Base-by-base conservation (phyloP, 1,140 invertebrate genomes). In the Sinella curviseta region DNA sequence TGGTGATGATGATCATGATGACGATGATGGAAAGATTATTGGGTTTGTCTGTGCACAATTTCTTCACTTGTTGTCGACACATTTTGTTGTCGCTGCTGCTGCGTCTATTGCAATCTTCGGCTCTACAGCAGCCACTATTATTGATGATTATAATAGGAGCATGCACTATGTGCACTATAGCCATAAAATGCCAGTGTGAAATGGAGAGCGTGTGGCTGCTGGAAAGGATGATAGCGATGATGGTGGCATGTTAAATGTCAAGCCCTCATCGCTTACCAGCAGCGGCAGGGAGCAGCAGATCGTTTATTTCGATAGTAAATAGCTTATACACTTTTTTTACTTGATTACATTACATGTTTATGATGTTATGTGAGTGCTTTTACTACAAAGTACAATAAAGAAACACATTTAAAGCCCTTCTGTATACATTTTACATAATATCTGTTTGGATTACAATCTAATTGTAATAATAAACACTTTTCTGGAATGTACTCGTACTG, bases 1-100 rank as follows among this genome's bases (percentile, higher is more conserved):
- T 20, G 8, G 20, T 20, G 39, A 8, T 48, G 39, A 20, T 48
- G 8, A 48, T 48, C 8, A 48, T 48, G 39, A 48, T 48, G 39
- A 48, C 39, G 24, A 60, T 60, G 57, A 60, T 60, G 24, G 24
- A 12, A 60, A 60, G 57, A 60, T 60, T 60, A 60, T 60, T 60
- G 57, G 57, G 57, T 60, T 60, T 12, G 57, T 60, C 57, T 60
- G 39, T 48, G 39, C 39, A 8, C 17, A 4, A 48, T 48, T 48
- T 17, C 17, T 48, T 48, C 39, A 8, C 39, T 48, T 48, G 39
- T 48, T n/a, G n/a, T n/a, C 39, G 39, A 48, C 17, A 48, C 39
- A n/a, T n/a, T n/a, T n/a, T n/a, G n/a, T n/a, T n/a, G n/a, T n/a
- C n/a, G n/a, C n/a, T n/a, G n/a, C n/a, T n/a, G n/a, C n/a, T n/a